Conservation (phyloP, 2,113 vertebrate species). For the Hydrochoerus hydrochaeris region DNA sequence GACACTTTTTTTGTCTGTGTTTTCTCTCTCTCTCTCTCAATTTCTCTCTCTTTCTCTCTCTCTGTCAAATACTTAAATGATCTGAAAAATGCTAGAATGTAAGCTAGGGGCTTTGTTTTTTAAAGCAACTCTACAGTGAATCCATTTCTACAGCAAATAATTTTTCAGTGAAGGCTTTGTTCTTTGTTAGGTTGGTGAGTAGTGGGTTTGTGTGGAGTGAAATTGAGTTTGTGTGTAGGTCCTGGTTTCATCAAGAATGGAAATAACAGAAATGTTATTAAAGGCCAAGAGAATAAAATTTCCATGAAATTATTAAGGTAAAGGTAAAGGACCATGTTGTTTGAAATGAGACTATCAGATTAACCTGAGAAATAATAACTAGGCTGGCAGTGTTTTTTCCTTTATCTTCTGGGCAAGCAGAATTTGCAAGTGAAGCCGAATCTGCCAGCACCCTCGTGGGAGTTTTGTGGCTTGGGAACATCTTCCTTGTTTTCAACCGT, state of each 20-base stretch:
- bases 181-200: background rate
- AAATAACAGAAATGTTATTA: background rate
- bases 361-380: constrained; percentile 19
- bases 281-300: background rate
- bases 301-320: background rate
- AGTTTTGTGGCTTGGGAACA: background rate
- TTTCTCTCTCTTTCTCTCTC: background rate
- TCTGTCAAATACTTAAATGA: constrained; percentile 66
- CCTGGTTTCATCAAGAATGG: background rate
- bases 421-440: background rate
- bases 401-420: background rate
- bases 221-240: background rate
- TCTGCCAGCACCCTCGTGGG: background rate
- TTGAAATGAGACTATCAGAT: background rate
- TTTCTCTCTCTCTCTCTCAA: background rate
- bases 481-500: background rate
- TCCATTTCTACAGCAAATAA: constrained; percentile 57
- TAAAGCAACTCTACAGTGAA: constrained; percentile 47
- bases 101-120: constrained; percentile 60
- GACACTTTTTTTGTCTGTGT: constrained; percentile 30
- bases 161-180: constrained; percentile 12
- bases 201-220: background rate
- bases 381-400: background rate
- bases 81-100: constrained; percentile 49
- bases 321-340: background rate